phyloP scores from a whole-genome alignment of 2,888 invertebrate genomes.

The Rosalia funebris region DNA sequence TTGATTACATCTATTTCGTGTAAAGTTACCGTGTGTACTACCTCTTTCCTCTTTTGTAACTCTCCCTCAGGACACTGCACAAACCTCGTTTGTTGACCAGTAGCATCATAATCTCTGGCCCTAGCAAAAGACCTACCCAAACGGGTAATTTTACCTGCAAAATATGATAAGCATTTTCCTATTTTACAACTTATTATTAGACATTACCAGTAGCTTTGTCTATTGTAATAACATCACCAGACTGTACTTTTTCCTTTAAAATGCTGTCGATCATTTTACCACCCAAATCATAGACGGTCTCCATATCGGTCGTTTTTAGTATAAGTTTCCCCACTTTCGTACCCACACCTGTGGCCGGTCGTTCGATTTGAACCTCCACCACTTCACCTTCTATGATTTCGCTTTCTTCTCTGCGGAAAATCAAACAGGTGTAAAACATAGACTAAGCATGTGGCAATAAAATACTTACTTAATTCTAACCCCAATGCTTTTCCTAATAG shows the following conservation, averaged over 20 bases:
- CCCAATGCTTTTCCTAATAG: slow-evolving; percentile 96
- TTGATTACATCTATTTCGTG: slow-evolving; percentile 99
- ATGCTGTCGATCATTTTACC: slow-evolving; percentile 98
- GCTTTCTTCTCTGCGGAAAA: slow-evolving; percentile 84
- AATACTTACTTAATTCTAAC: slow-evolving; percentile 71
- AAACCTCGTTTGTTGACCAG: slow-evolving; percentile 83
- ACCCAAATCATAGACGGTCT: slow-evolving; percentile 98
- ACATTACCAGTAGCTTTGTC: slow-evolving; percentile 91
- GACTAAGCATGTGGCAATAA: background rate
- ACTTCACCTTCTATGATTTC: slow-evolving; percentile 99
- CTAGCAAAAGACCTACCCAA: slow-evolving; percentile 95
- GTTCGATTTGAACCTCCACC: slow-evolving; percentile 95
- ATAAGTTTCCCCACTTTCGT: slow-evolving; percentile 93
- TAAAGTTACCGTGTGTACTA: slow-evolving; percentile 96
- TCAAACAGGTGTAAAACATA: background rate
- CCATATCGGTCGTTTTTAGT: slow-evolving; percentile 99
- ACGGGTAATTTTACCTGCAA: slow-evolving; percentile 62
- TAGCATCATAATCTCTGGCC: slow-evolving; percentile 97
- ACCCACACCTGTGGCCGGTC: slow-evolving; percentile 90
- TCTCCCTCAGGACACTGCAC: slow-evolving; percentile 99
- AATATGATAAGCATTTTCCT: background rate
- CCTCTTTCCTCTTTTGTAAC: slow-evolving; percentile 96
- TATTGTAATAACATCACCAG: slow-evolving; percentile 97
- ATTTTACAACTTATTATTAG: background rate
- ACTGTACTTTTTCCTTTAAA: slow-evolving; percentile 94